Evolutionary conservation across 2,888 invertebrate genomes (phyloP), one percentile per base, ranked within the genome.

Genomic region (Caenorhabditis uteleia): DNA sequence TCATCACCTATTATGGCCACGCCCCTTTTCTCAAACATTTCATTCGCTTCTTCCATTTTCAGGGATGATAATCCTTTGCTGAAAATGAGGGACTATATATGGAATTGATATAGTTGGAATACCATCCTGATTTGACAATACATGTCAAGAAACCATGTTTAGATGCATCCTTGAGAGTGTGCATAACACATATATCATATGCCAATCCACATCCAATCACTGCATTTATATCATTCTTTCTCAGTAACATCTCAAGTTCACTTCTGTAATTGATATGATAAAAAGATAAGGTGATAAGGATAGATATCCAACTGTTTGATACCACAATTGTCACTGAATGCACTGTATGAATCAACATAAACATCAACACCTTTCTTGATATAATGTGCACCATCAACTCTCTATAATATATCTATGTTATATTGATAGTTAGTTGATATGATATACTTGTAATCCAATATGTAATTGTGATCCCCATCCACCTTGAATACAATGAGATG

Each of bases 271-370:
- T 14, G 26, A 7, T 14, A 25, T 33, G 14, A 56, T 40, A 51
- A 12, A 38, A 23, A 31, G 10, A 23, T 12, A 38, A 40, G 23
- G 25, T 21, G 46, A n/a, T n/a, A n/a, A n/a, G n/a, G n/a, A n/a
- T n/a, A n/a, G n/a, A n/a, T n/a, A n/a, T n/a, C 69, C 10, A 18
- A 77, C 78, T 70, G 76, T 27, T 68, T 71, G 62, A 91, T 86
- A 85, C 92, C 92, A 85, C 91, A 91, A 86, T 97, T 97, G 86
- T 97, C 95, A 91, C 93, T 94, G 87, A 97, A 97, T 42, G 94
- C 95, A 0, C 95, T 95, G 85, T 97, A 97, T 1, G 94, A 93
- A 85, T 97, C 97, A 55, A 95, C 91, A 75, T 93, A 92, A 0
- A 95, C 90, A 85, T 93, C 91, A 1, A 91, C 92, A 36, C 95